Percentiles rank a stretch among this genome's conserved stretches.
These are phyloP conservation scores for Sebastes kiyomatsui DNA, from an alignment of 2,797 vertebrate genomes.

Conservation along the genomic window DNA sequence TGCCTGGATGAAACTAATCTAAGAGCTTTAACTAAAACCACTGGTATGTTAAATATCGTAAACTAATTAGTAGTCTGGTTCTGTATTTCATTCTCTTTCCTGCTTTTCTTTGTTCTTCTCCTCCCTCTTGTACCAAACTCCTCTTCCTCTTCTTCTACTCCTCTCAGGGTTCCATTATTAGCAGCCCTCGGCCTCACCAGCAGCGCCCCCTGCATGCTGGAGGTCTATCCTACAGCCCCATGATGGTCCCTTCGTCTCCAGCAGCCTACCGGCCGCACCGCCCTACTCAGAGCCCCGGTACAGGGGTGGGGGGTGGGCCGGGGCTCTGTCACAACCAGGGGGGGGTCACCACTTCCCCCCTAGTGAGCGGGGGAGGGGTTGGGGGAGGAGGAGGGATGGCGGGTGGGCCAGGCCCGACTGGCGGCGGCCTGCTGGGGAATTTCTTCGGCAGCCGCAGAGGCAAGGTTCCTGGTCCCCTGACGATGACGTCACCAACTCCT, in stretches of 20 bases:
- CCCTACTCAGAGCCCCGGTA: conserved; percentile 89
- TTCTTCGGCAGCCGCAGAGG: conserved; percentile 90
- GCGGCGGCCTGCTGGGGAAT: conserved; percentile 86
- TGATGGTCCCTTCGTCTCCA: conserved; percentile 75
- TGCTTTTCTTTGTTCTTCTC: conserved; percentile 1
- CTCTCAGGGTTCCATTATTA: conserved; percentile 92
- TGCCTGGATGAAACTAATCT: too few species aligned
- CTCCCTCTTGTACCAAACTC: neutral
- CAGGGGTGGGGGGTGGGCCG: conserved; percentile 87
- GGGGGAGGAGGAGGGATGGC: conserved; percentile 66
- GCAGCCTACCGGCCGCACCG: conserved; percentile 85
- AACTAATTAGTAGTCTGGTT: neutral
- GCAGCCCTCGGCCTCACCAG: conserved; percentile 90
- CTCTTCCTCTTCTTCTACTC: neutral
- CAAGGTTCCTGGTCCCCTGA: conserved; percentile 84
- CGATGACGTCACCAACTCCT: conserved; percentile 74
- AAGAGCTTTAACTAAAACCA: neutral
- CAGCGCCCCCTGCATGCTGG: conserved; percentile 83
- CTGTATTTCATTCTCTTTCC: neutral
- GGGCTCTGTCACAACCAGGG: conserved; percentile 88
- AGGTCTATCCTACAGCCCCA: conserved; percentile 74
- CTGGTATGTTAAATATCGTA: neutral
- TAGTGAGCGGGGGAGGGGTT: conserved; percentile 73
- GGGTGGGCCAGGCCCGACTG: conserved; percentile 67
- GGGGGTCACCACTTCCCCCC: conserved; percentile 65